Evolutionary conservation across 2,797 vertebrate genomes (phyloP).

Genomic region (Acanthurus lineatus): DNA sequence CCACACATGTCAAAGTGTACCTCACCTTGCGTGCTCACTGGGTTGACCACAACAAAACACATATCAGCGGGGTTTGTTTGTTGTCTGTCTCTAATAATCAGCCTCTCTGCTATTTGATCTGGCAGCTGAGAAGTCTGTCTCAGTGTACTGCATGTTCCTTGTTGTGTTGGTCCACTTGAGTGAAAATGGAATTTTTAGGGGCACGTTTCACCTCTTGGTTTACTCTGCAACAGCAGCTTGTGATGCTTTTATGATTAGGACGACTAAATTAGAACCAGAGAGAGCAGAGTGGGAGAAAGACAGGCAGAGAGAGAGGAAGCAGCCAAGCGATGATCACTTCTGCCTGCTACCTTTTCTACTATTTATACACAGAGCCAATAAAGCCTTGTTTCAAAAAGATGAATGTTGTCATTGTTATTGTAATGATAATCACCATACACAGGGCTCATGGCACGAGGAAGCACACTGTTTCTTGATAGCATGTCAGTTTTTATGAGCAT

Average conservation of each 20-base stretch:
- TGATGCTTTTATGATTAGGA: conserved; percentile 83
- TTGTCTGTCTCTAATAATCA: conserved; percentile 71
- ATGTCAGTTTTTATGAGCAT: conserved; percentile 57
- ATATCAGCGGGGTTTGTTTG: conserved; percentile 61
- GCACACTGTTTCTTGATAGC: conserved; percentile 39
- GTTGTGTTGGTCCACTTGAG: conserved; percentile 78
- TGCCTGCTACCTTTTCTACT: conserved; percentile 50
- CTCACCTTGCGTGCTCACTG: conserved; percentile 55
- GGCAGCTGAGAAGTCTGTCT: conserved; percentile 64
- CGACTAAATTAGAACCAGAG: conserved; percentile 81
- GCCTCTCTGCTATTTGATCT: conserved; percentile 72
- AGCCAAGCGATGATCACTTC: conserved; percentile 49
- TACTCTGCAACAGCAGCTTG: conserved; percentile 67
- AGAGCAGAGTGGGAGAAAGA: conserved; percentile 41
- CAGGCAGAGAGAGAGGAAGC: conserved; percentile 23
- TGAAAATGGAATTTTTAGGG: conserved; percentile 80
- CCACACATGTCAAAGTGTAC: conserved; percentile 42
- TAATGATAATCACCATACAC: conserved; percentile 57
- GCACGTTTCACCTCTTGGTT: conserved; percentile 79
- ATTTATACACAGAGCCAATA: conserved; percentile 50
- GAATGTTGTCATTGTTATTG: conserved; percentile 72
- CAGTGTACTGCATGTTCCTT: conserved; percentile 62
- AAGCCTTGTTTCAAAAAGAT: conserved; percentile 63
- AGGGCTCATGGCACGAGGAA: conserved; percentile 40
- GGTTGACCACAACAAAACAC: conserved; percentile 55